Percentiles rank a stretch among this genome's conserved stretches.
Conservation (phyloP, 2,797 vertebrate genomes). For the Cyprinodon diabolis region DNA sequence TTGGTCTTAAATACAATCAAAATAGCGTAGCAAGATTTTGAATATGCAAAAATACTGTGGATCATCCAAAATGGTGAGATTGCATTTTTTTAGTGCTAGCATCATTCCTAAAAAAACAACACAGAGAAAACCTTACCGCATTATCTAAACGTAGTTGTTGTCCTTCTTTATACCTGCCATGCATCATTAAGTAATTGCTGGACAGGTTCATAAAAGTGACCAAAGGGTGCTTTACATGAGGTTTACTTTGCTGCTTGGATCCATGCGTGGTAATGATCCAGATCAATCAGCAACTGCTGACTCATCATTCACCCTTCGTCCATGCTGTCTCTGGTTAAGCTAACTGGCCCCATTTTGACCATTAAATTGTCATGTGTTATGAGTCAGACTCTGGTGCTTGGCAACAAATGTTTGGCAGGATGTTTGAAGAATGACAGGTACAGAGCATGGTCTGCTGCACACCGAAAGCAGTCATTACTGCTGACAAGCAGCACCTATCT, state of each 20-base stretch:
- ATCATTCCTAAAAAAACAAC: not conserved
- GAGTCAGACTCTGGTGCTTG: conserved; percentile 65
- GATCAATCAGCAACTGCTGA: conserved; percentile 73
- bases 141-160: conserved; percentile 36
- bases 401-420: conserved; percentile 72
- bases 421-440: conserved; percentile 71
- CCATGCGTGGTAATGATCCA: conserved; percentile 66
- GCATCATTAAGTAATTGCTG: conserved; percentile 53
- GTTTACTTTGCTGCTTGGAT: conserved; percentile 57
- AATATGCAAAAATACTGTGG: not conserved
- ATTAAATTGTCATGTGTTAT: conserved; percentile 74
- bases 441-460: conserved; percentile 65
- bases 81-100: not conserved
- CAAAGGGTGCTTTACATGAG: conserved; percentile 62
- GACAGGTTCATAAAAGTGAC: conserved; percentile 70
- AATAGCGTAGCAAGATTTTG: not conserved
- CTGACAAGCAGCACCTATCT: conserved; percentile 72
- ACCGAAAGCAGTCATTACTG: conserved; percentile 71
- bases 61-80: not conserved
- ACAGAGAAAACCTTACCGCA: conserved; percentile 10
- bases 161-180: conserved; percentile 41
- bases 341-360: conserved; percentile 74
- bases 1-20: not conserved
- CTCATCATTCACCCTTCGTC: conserved; percentile 68
- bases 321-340: conserved; percentile 55